Evolutionary conservation across 1,140 invertebrate genomes (phyloP), one percentile per base, ranked within the genome.

Genomic region (Heliconius congener): DNA sequence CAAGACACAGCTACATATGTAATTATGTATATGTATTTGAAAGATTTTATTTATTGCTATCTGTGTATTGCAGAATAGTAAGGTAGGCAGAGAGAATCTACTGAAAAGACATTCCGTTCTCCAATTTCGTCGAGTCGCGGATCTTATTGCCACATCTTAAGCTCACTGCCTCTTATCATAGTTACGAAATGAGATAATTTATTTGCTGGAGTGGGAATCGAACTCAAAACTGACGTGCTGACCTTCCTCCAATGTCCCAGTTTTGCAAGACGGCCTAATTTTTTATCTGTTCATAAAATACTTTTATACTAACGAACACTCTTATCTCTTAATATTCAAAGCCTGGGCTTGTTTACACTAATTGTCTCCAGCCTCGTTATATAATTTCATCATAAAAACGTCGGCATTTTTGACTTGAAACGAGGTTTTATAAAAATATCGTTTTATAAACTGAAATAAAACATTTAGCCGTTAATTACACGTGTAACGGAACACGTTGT

Each of bases 391-490:
- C 72, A 72, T 80, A 82, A 80, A 77, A 79, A 37, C 73, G 77
- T 30, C 76, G 82, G 23, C 71, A 55, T 76, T 66, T 57, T 39
- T 52, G 76, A 81, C 50, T 37, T 37, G 34, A 74, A 55, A 60
- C 57, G 70, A 76, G 73, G 77, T 71, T 83, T 83, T 77, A 79
- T 83, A 81, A 79, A 83, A 79, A 81, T 79, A 77, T 74, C 71
- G 77, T 73, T 46, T 76, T 81, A 76, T 81, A 73, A 72, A 81
- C 71, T 74, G 76, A 66, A 78, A 73, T 78, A 81, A 81, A 81
- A 73, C 73, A 76, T 82, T 86, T 85, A 87, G 85, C 87, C 85
- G 73, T 85, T 88, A 87, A 90, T 89, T 88, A 88, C 80, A 81
- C 71, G 73, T 85, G 82, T 84, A 87, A 86, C 85, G 85, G 83